phyloP scores from a whole-genome alignment of 2,888 invertebrate species.

The Caenorhabditis wallacei region DNA sequence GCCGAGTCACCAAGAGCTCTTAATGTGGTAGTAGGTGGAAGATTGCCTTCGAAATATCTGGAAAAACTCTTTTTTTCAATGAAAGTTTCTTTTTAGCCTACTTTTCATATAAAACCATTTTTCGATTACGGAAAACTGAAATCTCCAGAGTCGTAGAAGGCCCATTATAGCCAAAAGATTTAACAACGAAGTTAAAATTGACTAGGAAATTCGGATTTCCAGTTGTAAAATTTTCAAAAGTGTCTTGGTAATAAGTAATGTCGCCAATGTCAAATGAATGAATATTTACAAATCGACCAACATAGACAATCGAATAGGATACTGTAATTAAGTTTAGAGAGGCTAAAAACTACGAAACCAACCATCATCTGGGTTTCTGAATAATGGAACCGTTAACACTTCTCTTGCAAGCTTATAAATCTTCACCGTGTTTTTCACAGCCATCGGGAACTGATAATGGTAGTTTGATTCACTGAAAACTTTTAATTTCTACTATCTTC shows the following conservation, averaged over 20 bases:
- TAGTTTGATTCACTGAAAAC: not conserved
- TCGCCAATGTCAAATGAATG: not conserved
- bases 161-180: not conserved
- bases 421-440: slow-evolving; percentile 8
- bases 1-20: slow-evolving; percentile 10
- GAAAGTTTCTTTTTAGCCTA: not conserved
- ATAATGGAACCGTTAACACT: not conserved
- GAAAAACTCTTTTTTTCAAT: not conserved
- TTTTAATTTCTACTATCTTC: not conserved
- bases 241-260: slow-evolving; percentile 6
- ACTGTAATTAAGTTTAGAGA: not conserved
- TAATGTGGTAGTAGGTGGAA: not conserved
- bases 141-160: slow-evolving; percentile 1
- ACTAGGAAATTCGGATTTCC: not conserved
- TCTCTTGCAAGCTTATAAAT: slow-evolving; percentile 12
- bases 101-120: not conserved
- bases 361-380: not conserved
- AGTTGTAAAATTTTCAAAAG: slow-evolving; percentile 4
- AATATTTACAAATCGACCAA: not conserved
- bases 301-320: not conserved
- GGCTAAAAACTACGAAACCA: not conserved
- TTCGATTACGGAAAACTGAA: not conserved
- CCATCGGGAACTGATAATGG: slow-evolving; percentile 6
- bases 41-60: slow-evolving; percentile 10
- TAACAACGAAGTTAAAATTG: slow-evolving; percentile 25